These are phyloP conservation scores for Halocynthia aurantium DNA, from an alignment of 23 tunicate genomes.

Conservation along the genomic window DNA sequence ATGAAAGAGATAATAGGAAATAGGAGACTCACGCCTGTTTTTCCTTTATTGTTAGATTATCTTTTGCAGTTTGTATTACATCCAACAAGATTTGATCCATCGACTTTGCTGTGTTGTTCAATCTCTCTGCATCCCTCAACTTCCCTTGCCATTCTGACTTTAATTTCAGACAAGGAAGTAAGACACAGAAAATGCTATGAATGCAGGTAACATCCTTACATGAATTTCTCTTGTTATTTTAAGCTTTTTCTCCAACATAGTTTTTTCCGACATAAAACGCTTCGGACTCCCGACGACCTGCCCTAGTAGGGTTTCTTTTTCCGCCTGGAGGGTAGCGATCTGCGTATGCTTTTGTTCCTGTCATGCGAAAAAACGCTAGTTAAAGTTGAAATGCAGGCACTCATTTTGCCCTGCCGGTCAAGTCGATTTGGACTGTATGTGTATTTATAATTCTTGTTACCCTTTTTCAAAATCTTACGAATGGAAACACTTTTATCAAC, in stretches of 20 bases:
- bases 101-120: neutral
- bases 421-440: too few relatives aligned
- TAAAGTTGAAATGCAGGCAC: neutral
- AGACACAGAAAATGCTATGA: neutral
- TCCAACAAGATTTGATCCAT: constrained; percentile 9
- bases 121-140: constrained; percentile 9
- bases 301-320: constrained; percentile 12
- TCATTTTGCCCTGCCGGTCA: too few relatives aligned
- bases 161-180: too few relatives aligned
- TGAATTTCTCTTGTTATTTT: constrained; percentile 14
- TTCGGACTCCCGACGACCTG: constrained; percentile 17
- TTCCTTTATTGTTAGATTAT: neutral
- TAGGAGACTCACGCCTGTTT: neutral
- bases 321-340: neutral
- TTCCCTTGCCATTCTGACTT: constrained; percentile 9
- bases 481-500: too few relatives aligned
- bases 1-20: neutral
- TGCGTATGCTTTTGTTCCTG: neutral
- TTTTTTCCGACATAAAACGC: constrained; percentile 10
- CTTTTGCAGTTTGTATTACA: constrained; percentile 5
- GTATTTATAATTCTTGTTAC: too few relatives aligned
- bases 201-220: neutral
- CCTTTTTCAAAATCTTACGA: too few relatives aligned
- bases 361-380: neutral
- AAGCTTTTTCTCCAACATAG: neutral